phyloP scores from a whole-genome alignment of 2,888 invertebrate genomes.

The Andrena hattorfiana region DNA sequence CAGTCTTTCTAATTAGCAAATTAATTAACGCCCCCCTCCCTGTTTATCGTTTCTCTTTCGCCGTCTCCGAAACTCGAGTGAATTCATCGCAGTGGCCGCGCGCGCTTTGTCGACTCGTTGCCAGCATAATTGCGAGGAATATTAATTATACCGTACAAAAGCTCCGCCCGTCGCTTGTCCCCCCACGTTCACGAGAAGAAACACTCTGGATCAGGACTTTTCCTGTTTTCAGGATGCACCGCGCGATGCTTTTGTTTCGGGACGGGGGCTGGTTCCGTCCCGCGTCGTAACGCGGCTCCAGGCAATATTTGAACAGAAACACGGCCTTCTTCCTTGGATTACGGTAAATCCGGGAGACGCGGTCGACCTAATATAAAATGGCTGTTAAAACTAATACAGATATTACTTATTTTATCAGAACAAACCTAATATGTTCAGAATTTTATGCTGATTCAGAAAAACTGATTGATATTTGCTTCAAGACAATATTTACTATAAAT shows the following conservation, averaged over 20 bases:
- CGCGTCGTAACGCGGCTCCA: no score
- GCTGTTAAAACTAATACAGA: no score
- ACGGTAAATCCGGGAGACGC: no score
- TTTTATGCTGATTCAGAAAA: no score
- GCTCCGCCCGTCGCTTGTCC: background rate
- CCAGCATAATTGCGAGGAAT: constrained; percentile 40
- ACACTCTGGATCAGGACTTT: background rate
- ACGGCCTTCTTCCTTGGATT: constrained; percentile 23
- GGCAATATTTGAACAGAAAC: constrained; percentile 2
- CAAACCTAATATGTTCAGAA: no score
- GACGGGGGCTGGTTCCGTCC: background rate
- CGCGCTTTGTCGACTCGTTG: constrained; percentile 16
- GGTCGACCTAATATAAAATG: no score
- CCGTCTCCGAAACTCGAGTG: background rate
- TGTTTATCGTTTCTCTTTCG: constrained; percentile 42
- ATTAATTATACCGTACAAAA: constrained; percentile 45
- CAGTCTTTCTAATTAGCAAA: constrained; percentile 44
- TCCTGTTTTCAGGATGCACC: background rate
- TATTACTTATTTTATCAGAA: no score
- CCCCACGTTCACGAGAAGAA: background rate
- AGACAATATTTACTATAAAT: no score
- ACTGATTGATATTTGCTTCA: no score
- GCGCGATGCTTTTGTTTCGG: constrained; percentile 14
- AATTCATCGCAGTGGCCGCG: constrained; percentile 28
- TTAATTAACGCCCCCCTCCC: constrained; percentile 40